These are phyloP conservation scores for Paragorgia papillata DNA, from an alignment of 92 coral and sea anemone species.

Conservation along the genomic window DNA sequence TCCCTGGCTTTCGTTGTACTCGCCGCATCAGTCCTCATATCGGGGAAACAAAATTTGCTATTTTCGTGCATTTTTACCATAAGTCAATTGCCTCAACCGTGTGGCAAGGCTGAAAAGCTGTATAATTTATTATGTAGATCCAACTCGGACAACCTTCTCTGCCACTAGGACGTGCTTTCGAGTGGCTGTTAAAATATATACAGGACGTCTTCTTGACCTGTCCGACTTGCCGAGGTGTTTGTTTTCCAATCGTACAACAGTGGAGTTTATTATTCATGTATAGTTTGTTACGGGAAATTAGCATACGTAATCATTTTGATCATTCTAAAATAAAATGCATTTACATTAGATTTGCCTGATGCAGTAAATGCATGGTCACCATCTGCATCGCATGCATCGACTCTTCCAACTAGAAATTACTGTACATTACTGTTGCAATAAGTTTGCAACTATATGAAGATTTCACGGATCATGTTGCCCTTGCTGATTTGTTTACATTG, in stretches of 20 bases:
- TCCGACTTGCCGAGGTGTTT: not conserved
- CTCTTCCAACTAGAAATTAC: not conserved
- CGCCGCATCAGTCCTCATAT: constrained; percentile 21
- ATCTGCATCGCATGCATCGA: not conserved
- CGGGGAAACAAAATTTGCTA: constrained; percentile 16
- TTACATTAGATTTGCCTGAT: no score
- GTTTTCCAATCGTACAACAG: not conserved
- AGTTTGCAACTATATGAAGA: not conserved
- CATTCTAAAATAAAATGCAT: constrained; percentile 11
- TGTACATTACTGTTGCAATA: not conserved
- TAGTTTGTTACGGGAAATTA: constrained; percentile 20
- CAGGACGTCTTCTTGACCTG: not conserved
- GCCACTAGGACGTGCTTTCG: not conserved
- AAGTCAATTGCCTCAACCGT: no score
- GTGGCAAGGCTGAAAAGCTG: no score
- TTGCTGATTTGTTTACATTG: not conserved
- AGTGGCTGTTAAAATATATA: constrained; percentile 1
- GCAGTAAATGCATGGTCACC: no score
- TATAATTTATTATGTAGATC: no score
- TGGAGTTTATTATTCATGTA: constrained; percentile 9
- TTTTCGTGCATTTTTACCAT: constrained; percentile 20
- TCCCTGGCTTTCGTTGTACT: constrained; percentile 57
- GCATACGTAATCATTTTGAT: constrained; percentile 11
- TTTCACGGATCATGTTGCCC: not conserved
- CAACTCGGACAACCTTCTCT: no score